Evolutionary conservation across 2,113 vertebrate species (phyloP).

Genomic region (Sylvilagus bachmani): DNA sequence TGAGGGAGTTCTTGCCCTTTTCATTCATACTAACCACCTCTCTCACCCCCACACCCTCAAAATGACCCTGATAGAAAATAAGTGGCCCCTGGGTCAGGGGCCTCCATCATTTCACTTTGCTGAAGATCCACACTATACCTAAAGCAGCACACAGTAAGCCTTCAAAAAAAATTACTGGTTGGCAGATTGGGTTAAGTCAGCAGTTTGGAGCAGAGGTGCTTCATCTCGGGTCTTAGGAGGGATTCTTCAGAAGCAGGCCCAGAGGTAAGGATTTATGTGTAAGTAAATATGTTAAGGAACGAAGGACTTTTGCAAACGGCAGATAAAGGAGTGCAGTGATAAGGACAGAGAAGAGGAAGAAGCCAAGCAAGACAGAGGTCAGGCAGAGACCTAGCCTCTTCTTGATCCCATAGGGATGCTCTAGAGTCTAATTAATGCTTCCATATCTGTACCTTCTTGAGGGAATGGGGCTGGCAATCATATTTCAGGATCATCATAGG

Average conservation of each 20-base stretch:
- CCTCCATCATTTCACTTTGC: background rate
- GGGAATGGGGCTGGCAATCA: background rate
- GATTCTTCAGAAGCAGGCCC: background rate
- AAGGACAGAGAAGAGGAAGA: background rate
- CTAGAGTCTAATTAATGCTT: background rate
- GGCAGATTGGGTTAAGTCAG: background rate
- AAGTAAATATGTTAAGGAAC: background rate
- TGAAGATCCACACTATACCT: background rate
- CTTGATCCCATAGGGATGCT: background rate
- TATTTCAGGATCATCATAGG: background rate
- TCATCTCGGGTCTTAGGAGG: background rate
- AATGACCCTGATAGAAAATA: background rate
- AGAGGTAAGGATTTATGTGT: background rate
- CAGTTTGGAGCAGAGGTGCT: background rate
- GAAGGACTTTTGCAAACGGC: background rate
- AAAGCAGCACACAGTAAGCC: background rate
- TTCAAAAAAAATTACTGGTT: background rate
- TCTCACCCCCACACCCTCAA: background rate
- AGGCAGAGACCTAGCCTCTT: background rate
- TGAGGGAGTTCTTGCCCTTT: background rate
- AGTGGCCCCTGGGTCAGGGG: background rate
- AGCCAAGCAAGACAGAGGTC: slow-evolving; percentile 22
- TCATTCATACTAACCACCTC: background rate
- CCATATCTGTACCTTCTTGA: background rate
- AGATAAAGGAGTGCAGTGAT: no score